Base-by-base conservation (phyloP, 2,113 vertebrate genomes). In the Cavia porcellus region DNA sequence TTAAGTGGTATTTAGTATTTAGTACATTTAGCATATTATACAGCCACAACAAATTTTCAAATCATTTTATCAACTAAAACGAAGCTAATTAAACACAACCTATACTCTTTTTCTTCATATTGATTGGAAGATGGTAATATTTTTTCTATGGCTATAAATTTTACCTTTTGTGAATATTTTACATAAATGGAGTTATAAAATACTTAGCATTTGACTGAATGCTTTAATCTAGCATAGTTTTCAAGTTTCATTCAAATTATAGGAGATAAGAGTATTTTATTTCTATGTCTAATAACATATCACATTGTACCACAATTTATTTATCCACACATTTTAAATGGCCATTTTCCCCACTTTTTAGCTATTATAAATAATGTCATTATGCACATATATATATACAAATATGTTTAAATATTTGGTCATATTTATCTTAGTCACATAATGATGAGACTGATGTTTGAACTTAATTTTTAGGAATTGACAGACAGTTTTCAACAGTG, bases 391-490 rank as follows among this genome's bases (percentile, higher is more conserved):
- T 70, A 70, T n/a, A 72, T 75, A 6, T 14, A 2, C 81, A 6
- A 72, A 35, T 87, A 55, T 55, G 66, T 68, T 52, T 77, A 24
- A 35, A 28, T 59, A 74, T 13, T 47, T 57, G 10, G 61, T 89
- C 81, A 62, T 38, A 72, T 50, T 89, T 82, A 20, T 86, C 14
- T 45, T 24, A 75, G 47, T 72, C 64, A 20, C 62, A n/a, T 55
- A 64, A 45, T 19, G 50, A 70, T 88, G 61, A 20, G 64, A 72
- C 81, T 86, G 7, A 19, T 85, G 10, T 6, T 15, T 59, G 86
- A 24, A 24, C 72, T 83, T 90, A 75, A 90, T 61, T 90, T 96
- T 86, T 68, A 86, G n/a, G 50, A 68, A 81, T 77, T 68, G 7
- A 86, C 42, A 61, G 57, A 86, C 50, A 30, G 1, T 77, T 95